Base-by-base conservation (phyloP, 2,113 vertebrate genomes). In the Sinosuthora webbiana region DNA sequence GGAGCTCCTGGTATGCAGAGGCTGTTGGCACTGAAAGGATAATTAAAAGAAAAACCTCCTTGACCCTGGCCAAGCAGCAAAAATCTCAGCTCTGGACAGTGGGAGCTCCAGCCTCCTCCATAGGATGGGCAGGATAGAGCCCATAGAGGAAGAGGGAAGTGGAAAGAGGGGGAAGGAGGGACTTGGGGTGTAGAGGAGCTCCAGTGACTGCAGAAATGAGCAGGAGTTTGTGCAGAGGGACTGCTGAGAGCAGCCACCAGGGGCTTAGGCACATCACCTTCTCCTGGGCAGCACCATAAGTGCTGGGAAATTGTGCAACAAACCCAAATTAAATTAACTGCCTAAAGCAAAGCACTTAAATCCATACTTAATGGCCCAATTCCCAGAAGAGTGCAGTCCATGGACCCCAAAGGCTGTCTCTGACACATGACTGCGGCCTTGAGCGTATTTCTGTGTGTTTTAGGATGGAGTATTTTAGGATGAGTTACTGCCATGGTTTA, bases 1-100 rank as follows among this genome's bases (percentile, higher is more conserved):
- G 95, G 96, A 92, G 86, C 56, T 91, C 94, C 96, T 96, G 71
- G 83, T 74, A 87, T 92, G 69, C 89, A 93, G 83, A 96, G 91
- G 57, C 80, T 97, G 89, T 80, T 96, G 94, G 89, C 83, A 97
- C 87, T 95, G 76, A 94, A 95, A 96, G 92, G 74, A 95, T 94
- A 94, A 98, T 93, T 53, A 95, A 97, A 94, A 97, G 74, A 86
- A 47, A 74, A 67, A 35, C 28, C 47, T 93, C 78, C 94, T 87
- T 97, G 97, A 97, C 94, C 81, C 68, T 75, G 83, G 78, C 90
- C 65, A 68, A 91, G 95, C 75, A 89, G 71, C 47, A 68, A 93
- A 94, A 96, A 97, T 73, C 73, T 53, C 33, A 53, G 77, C 64
- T 87, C 11, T 20, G 9, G 39, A 75, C 82, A 67, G 23, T 37